These are phyloP conservation scores for Dynastes grantii DNA, from an alignment of 2,888 invertebrate species.

Conservation along the genomic window DNA sequence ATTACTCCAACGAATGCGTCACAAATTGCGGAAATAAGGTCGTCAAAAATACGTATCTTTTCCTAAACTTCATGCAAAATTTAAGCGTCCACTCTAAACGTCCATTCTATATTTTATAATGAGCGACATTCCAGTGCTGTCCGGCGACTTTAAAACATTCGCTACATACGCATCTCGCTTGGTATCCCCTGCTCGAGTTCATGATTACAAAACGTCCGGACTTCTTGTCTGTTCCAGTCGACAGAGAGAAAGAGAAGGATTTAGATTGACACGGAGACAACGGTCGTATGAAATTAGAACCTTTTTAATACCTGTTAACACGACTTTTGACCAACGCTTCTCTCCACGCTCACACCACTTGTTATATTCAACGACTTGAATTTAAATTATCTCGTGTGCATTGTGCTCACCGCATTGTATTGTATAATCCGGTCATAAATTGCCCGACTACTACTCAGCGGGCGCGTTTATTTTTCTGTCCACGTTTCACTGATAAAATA, in stretches of 20 bases:
- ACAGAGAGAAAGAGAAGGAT: constrained; percentile 21
- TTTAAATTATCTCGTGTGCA: constrained; percentile 63
- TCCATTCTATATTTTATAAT: too few relatives aligned
- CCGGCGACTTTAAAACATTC: background rate
- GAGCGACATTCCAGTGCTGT: too few relatives aligned
- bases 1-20: too few relatives aligned
- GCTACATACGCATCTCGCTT: background rate
- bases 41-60: too few relatives aligned
- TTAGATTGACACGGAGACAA: constrained; percentile 32
- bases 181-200: background rate
- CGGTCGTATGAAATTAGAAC: constrained; percentile 43
- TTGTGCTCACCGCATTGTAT: constrained; percentile 61
- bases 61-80: too few relatives aligned
- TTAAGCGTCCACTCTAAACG: too few relatives aligned
- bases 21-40: too few relatives aligned
- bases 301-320: constrained; percentile 59
- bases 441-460: constrained; percentile 62
- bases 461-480: constrained; percentile 62
- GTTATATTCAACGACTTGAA: constrained; percentile 64
- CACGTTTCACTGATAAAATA: constrained; percentile 62
- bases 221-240: constrained; percentile 24
- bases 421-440: constrained; percentile 65
- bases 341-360: constrained; percentile 54
- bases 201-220: constrained; percentile 36
- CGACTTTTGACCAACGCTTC: constrained; percentile 58